Percentiles rank a stretch among this genome's conserved stretches.
These are phyloP conservation scores for Allygus modestus DNA, from an alignment of 2,888 invertebrate species.

Conservation along the genomic window DNA sequence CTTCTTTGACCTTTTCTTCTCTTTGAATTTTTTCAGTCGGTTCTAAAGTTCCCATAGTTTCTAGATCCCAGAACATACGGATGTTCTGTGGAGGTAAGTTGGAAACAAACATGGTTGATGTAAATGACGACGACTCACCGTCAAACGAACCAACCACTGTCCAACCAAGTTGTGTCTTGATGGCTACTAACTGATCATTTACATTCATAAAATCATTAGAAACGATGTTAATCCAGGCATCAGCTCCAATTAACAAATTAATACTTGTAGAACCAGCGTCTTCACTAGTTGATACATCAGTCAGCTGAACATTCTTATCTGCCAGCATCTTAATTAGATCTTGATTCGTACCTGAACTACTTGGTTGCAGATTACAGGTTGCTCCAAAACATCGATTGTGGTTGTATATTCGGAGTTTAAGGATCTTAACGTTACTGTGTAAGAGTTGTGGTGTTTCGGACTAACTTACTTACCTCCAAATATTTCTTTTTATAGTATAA, in stretches of 20 bases:
- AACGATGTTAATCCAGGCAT: not conserved
- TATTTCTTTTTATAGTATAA: too few species aligned
- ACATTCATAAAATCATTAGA: not conserved
- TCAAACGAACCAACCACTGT: not conserved
- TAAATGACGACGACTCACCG: not conserved
- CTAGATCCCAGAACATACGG: not conserved
- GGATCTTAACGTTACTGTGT: too few species aligned
- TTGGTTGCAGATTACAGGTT: too few species aligned
- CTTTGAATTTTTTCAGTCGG: not conserved
- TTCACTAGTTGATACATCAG: not conserved
- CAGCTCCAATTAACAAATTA: not conserved
- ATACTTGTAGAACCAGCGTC: not conserved
- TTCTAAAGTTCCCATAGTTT: not conserved
- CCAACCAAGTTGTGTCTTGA: too few species aligned
- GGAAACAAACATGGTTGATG: not conserved
- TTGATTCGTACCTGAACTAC: too few species aligned
- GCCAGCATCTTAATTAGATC: too few species aligned
- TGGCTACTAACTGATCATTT: conserved; percentile 6
- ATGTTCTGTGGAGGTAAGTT: not conserved
- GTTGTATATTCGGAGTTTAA: too few species aligned
- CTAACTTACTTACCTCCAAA: too few species aligned
- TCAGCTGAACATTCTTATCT: too few species aligned
- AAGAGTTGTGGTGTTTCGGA: too few species aligned
- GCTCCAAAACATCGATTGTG: too few species aligned
- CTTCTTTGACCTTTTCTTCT: not conserved